Evolutionary conservation across 1,140 invertebrate genomes (phyloP).

Genomic region (Scaptodrosophila lebanonensis): DNA sequence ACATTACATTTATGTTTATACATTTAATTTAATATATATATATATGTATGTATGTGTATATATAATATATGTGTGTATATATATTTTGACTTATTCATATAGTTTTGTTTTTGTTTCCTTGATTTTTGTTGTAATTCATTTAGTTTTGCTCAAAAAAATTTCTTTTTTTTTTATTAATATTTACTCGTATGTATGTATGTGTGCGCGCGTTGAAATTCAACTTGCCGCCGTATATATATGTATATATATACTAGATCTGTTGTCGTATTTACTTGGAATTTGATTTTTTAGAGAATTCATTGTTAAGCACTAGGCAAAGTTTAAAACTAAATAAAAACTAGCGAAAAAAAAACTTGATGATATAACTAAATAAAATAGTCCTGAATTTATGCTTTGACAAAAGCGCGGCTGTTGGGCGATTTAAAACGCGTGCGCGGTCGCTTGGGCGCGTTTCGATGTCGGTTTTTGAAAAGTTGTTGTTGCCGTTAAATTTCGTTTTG

Average conservation of each 20-base stretch:
- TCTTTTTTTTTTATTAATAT: slow-evolving; percentile 30
- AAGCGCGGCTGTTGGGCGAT: slow-evolving; percentile 6
- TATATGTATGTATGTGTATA: too few species aligned
- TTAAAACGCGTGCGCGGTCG: slow-evolving; percentile 1
- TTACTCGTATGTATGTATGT: slow-evolving; percentile 20
- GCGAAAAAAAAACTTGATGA: slow-evolving; percentile 30
- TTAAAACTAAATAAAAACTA: slow-evolving; percentile 33
- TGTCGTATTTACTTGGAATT: slow-evolving; percentile 31
- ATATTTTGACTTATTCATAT: neutral
- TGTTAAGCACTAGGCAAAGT: slow-evolving; percentile 39
- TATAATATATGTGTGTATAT: slow-evolving; percentile 3
- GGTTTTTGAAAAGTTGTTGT: neutral
- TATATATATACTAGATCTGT: slow-evolving; percentile 8
- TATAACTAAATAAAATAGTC: slow-evolving; percentile 16
- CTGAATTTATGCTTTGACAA: slow-evolving; percentile 21
- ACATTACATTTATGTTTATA: slow-evolving; percentile 30
- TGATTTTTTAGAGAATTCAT: slow-evolving; percentile 55
- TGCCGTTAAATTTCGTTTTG: neutral
- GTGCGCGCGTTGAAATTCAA: slow-evolving; percentile 7
- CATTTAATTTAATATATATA: slow-evolving; percentile 5
- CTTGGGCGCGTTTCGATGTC: neutral
- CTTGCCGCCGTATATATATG: slow-evolving; percentile 19
- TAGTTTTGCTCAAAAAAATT: slow-evolving; percentile 2
- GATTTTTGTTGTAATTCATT: neutral
- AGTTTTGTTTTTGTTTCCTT: neutral